These are phyloP conservation scores for Vicugna pacos DNA, from an alignment of 2,113 vertebrate species.

Conservation along the genomic window DNA sequence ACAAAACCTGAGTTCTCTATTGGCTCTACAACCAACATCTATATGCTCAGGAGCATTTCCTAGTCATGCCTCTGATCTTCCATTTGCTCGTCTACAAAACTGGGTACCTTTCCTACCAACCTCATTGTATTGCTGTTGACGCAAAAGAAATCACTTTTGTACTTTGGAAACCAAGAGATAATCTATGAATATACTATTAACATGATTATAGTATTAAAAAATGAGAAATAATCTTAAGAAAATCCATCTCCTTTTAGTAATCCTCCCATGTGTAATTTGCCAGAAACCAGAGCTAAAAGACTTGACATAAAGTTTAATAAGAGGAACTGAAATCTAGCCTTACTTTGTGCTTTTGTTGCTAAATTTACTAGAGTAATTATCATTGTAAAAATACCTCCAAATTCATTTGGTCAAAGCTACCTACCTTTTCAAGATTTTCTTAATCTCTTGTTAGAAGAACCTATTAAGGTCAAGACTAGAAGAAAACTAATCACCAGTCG, in stretches of 20 bases:
- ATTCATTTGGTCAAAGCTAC: not conserved
- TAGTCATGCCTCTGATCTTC: not conserved
- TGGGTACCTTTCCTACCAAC: not conserved
- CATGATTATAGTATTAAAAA: not conserved
- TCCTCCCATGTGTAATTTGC: not conserved
- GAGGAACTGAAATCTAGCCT: not conserved
- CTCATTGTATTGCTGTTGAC: not conserved
- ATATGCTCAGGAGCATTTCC: not conserved
- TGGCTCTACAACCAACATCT: not conserved
- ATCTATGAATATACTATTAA: conserved; percentile 26
- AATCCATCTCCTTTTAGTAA: not conserved
- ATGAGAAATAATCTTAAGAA: conserved; percentile 22
- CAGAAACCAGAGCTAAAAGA: conserved; percentile 26
- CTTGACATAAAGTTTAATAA: conserved; percentile 20
- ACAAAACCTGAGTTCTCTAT: not conserved
- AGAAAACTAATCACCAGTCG: not conserved
- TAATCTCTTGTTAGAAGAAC: not conserved
- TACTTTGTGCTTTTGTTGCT: conserved; percentile 22
- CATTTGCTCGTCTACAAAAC: not conserved
- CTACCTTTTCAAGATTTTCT: conserved; percentile 44
- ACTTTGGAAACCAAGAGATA: not conserved
- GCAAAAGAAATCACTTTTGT: not conserved
- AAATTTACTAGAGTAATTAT: conserved; percentile 46
- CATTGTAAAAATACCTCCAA: not conserved
- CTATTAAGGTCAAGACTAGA: not conserved